phyloP scores from a whole-genome alignment of 2,797 vertebrate species.

The Monodelphis domestica region DNA sequence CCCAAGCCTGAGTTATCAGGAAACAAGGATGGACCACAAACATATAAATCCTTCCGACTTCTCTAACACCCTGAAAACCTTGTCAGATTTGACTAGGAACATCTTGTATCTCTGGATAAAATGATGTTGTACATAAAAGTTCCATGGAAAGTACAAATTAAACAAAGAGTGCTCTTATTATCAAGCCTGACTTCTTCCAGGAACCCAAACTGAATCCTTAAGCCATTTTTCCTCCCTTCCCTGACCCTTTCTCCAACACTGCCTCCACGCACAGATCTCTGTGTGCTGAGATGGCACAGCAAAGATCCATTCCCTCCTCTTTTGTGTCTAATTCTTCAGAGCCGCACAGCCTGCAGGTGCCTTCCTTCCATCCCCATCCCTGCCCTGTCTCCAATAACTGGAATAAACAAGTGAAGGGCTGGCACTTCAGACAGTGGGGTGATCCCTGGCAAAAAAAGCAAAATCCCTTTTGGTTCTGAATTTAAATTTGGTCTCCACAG shows the following conservation, averaged over 20 bases:
- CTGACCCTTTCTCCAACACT: neutral
- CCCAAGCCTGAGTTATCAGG: neutral
- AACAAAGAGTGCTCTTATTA: no score
- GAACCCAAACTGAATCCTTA: neutral
- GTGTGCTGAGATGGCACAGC: no score
- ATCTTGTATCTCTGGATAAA: neutral
- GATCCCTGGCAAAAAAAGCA: no score
- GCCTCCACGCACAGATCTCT: neutral
- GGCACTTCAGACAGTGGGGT: neutral
- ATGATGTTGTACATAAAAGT: neutral
- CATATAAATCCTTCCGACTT: neutral
- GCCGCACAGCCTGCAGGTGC: no score
- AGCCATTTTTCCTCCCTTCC: neutral
- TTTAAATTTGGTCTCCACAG: neutral
- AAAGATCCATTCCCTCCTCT: neutral
- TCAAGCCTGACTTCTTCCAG: neutral
- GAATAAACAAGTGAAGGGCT: neutral
- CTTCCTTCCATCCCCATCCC: neutral
- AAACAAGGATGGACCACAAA: neutral
- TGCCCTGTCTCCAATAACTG: no score
- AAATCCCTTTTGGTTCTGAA: no score
- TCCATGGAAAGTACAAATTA: no score
- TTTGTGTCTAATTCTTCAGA: neutral
- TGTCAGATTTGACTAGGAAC: neutral
- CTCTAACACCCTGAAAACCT: neutral